Evolutionary conservation across 2,888 invertebrate genomes (phyloP).

Genomic region (Leucoma salicis): DNA sequence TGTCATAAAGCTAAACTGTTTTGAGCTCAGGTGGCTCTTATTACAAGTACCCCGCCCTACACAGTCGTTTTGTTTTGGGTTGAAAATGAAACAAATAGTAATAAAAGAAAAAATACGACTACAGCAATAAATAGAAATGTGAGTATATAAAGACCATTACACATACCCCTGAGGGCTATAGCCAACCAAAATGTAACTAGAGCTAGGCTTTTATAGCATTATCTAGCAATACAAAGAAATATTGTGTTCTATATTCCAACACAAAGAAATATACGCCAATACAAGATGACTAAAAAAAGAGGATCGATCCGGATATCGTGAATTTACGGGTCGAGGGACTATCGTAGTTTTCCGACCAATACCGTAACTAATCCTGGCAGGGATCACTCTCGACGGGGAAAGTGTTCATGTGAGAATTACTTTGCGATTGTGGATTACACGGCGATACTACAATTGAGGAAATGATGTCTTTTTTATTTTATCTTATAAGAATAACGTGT

Average conservation of each 20-base stretch:
- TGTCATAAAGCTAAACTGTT: too few relatives aligned
- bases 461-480: background rate
- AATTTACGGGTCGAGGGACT: background rate
- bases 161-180: background rate
- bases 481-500: background rate
- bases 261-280: background rate
- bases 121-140: background rate
- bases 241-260: background rate
- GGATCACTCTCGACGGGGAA: slow-evolving; percentile 1
- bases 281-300: background rate
- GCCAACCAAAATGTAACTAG: background rate
- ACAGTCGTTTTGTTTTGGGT: too few relatives aligned
- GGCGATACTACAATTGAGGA: background rate
- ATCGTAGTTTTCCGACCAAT: background rate
- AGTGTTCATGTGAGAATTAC: background rate
- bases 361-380: background rate
- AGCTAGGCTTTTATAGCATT: background rate
- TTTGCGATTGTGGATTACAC: too few relatives aligned
- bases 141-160: background rate
- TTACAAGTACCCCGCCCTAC: too few relatives aligned
- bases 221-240: background rate
- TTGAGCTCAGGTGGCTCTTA: too few relatives aligned
- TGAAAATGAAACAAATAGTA: too few relatives aligned
- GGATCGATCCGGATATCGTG: background rate
- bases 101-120: background rate